phyloP scores from a whole-genome alignment of 2,113 vertebrate species.

The Sebastes schlegelii region DNA sequence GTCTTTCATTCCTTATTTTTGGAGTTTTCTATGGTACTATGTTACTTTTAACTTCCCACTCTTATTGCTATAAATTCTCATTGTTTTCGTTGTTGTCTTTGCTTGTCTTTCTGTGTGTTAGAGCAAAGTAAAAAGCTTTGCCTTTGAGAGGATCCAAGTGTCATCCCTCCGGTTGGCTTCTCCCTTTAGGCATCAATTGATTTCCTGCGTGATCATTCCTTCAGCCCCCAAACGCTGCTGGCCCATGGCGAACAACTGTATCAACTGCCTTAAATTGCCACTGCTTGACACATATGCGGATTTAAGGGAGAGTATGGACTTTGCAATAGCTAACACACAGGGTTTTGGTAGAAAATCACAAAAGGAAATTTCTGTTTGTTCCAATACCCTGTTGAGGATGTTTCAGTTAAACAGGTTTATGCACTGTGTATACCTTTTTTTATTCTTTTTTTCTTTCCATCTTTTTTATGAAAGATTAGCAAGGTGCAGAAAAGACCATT shows the following conservation, averaged over 20 bases:
- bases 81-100: neutral
- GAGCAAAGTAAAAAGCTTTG: conserved; percentile 6
- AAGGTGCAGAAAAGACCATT: too few species aligned
- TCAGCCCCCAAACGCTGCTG: neutral
- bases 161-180: conserved; percentile 7
- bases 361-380: neutral
- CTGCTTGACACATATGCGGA: neutral
- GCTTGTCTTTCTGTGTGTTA: neutral
- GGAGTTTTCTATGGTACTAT: too few species aligned
- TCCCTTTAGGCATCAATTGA: neutral
- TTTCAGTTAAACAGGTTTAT: neutral
- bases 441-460: too few species aligned
- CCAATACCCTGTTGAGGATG: neutral
- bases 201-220: conserved; percentile 4
- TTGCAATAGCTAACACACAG: neutral
- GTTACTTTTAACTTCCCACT: too few species aligned
- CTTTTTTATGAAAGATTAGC: too few species aligned
- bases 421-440: too few species aligned
- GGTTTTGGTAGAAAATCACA: neutral
- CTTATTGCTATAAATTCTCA: neutral
- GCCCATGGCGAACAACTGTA: conserved; percentile 10
- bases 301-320: neutral
- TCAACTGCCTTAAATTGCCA: neutral
- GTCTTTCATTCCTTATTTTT: too few species aligned
- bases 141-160: conserved; percentile 4